Evolutionary conservation across 2,888 invertebrate species (phyloP).

Genomic region (Anoplius nigerrimus): DNA sequence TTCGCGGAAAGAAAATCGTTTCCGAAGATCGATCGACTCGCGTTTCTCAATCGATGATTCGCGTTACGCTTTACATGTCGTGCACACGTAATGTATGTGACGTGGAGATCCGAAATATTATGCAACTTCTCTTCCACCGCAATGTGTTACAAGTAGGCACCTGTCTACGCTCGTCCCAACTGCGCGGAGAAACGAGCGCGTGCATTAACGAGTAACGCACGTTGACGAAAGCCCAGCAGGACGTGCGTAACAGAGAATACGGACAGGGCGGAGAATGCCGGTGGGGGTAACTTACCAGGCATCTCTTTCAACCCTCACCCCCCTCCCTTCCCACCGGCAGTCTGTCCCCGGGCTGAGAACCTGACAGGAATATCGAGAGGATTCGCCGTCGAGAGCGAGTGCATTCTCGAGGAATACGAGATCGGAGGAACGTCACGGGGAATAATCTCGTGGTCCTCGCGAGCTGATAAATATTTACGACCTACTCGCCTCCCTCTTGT

Average conservation of each 20-base stretch:
- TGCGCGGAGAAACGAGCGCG: neutral
- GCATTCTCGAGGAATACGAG: slow-evolving; percentile 4
- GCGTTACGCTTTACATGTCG: no score
- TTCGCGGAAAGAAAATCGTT: no score
- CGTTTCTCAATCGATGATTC: no score
- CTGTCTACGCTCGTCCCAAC: no score
- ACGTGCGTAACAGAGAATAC: no score
- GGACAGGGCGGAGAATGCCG: neutral
- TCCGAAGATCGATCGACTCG: no score
- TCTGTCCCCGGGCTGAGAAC: slow-evolving; percentile 1
- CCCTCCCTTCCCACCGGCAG: neutral
- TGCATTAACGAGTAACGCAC: neutral
- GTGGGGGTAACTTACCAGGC: neutral
- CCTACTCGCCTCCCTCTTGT: slow-evolving; percentile 7
- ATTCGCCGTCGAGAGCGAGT: neutral
- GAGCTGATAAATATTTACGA: slow-evolving; percentile 28
- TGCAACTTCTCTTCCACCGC: no score
- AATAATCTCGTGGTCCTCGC: slow-evolving; percentile 22
- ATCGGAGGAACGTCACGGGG: slow-evolving; percentile 8
- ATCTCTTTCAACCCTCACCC: slow-evolving; percentile 9
- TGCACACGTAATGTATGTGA: no score
- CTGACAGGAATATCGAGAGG: slow-evolving; percentile 21
- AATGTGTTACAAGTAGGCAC: no score
- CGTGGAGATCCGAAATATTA: no score
- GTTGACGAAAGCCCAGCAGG: no score